Conservation (phyloP, 2,888 invertebrate species). For the Pristionchus entomophagus region DNA sequence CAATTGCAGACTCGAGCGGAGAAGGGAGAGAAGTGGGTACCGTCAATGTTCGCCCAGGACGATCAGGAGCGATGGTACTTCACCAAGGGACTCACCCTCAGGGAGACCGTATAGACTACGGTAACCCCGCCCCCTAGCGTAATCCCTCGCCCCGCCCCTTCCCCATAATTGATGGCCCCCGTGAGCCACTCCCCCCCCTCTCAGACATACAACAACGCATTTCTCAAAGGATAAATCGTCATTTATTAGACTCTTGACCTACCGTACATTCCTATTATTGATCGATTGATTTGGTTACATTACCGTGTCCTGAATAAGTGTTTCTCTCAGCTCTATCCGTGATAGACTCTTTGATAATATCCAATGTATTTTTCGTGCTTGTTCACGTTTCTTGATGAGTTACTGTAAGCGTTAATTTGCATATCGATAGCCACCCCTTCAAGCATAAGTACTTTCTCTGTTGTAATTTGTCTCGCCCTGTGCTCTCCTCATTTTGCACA, state of each 20-base stretch:
- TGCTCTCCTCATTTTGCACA: not conserved
- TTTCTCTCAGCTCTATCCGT: constrained; percentile 10
- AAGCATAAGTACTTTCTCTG: not conserved
- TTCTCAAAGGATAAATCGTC: constrained; percentile 36
- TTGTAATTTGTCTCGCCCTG: not conserved
- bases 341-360: constrained; percentile 11
- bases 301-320: not conserved
- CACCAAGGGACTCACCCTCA: constrained; percentile 42
- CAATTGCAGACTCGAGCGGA: constrained; percentile 56
- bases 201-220: not conserved
- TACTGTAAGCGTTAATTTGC: not conserved
- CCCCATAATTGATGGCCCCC: not conserved
- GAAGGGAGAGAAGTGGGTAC: constrained; percentile 61
- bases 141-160: not conserved
- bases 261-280: constrained; percentile 23
- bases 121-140: not conserved
- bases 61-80: constrained; percentile 46
- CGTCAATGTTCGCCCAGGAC: constrained; percentile 53
- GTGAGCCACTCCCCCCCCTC: not conserved
- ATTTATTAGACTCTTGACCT: not conserved
- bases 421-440: constrained; percentile 17
- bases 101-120: constrained; percentile 33
- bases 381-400: not conserved
- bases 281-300: constrained; percentile 28
- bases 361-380: not conserved